phyloP scores from a whole-genome alignment of 2,113 vertebrate species.

The Mystacornis crossleyi region DNA sequence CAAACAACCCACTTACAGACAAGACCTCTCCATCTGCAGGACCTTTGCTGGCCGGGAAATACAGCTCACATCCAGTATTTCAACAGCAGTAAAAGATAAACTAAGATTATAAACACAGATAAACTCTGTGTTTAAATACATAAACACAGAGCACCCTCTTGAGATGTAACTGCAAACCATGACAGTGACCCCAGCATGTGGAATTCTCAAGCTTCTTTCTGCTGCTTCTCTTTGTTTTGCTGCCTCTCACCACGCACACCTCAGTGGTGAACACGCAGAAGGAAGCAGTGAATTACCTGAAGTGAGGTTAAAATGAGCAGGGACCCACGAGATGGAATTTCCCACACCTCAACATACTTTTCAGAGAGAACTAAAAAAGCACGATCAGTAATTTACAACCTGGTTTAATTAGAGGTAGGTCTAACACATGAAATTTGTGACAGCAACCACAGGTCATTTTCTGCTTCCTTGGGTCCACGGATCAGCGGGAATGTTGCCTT shows the following conservation, averaged over 20 bases:
- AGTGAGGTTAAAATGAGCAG: neutral
- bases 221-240: neutral
- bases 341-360: neutral
- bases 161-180: neutral
- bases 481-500: neutral
- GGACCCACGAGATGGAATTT: neutral
- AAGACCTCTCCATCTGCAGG: fast-evolving
- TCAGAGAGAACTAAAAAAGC: neutral
- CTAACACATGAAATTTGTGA: neutral
- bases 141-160: neutral
- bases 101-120: neutral
- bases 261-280: neutral
- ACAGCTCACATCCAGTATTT: neutral
- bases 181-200: fast-evolving
- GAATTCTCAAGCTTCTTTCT: neutral
- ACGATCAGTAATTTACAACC: neutral
- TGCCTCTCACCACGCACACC: fast-evolving
- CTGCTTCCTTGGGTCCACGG: neutral
- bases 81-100: neutral
- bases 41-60: neutral
- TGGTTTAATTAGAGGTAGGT: neutral
- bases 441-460: neutral
- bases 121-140: no score
- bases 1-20: neutral
- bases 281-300: neutral